Evolutionary conservation across 2,797 vertebrate genomes (phyloP), one percentile per base, ranked within the genome.

Genomic region (Acrocephalus scirpaceus): DNA sequence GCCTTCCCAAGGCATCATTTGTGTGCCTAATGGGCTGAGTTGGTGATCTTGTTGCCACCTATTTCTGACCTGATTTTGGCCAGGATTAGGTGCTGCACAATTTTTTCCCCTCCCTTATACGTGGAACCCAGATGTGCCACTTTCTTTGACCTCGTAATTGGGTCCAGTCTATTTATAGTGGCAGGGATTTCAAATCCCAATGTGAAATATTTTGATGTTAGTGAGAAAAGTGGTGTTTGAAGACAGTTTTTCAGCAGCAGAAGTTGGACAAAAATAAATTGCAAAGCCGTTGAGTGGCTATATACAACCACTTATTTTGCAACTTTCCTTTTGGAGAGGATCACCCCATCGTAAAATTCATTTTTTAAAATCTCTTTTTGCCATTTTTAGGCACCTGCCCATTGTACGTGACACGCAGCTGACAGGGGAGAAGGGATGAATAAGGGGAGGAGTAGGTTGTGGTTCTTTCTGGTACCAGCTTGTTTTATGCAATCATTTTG

Each of bases 61-160:
- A 7, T 22, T 77, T 66, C 51, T 7, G 7, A 44, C 15, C 30
- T 61, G 56, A 8, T 50, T 75, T 84, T 58, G 44, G 16, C 32
- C n/a, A 76, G 54, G 38, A 15, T 57, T 21, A 61, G 9, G 5
- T 22, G 21, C 12, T 3, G 5, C 23, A 8, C 19, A 16, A 16
- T 23, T 78, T 64, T 44, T 8, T 7, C 18, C 18, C 32, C 27
- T 76, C n/a, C 13, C 4, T 72, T 30, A 4, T 3, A 4, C 0
- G 2, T 22, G 16, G 16, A 84, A 64, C 15, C 3, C 3, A 0
- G 26, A 10, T 1, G 5, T 32, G 14, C 14, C 7, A 0, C 11
- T 60, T 78, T 17, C 11, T 36, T 29, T 25, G 21, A 36, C 21
- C 17, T 87, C 25, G 1, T 56, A 42, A 4, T 47, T 78, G 42